phyloP scores from a whole-genome alignment of 2,888 invertebrate species.

The Aleiodes alternator region DNA sequence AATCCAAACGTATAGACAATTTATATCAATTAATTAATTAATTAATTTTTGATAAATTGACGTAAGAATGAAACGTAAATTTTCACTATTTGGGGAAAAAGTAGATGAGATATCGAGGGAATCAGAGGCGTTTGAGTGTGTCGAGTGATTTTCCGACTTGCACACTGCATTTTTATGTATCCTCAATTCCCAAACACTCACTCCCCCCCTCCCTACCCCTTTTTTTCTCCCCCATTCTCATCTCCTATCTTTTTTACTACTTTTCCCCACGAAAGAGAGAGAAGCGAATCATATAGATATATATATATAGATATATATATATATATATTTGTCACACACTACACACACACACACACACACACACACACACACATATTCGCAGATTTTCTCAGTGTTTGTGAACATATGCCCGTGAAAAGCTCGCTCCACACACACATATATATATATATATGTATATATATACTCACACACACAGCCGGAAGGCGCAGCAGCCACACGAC shows the following conservation, averaged over 20 bases:
- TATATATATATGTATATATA: too few species aligned
- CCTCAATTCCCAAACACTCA: constrained; percentile 32
- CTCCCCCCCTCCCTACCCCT: constrained; percentile 27
- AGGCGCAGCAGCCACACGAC: too few species aligned
- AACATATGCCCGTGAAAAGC: constrained; percentile 61
- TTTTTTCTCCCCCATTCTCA: constrained; percentile 40
- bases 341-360: neutral
- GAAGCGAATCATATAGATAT: too few species aligned
- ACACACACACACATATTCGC: constrained; percentile 37
- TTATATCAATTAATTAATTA: too few species aligned
- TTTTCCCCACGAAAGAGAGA: constrained; percentile 29
- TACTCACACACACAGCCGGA: constrained; percentile 50
- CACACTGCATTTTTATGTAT: constrained; percentile 34
- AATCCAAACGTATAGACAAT: too few species aligned
- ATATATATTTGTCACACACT: too few species aligned
- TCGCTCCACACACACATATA: constrained; percentile 50
- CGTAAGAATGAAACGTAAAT: neutral
- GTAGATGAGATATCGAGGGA: constrained; percentile 17
- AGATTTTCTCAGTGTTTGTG: constrained; percentile 59
- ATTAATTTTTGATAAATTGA: too few species aligned
- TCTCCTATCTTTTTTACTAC: constrained; percentile 39
- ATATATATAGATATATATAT: too few species aligned
- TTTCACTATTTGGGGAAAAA: neutral
- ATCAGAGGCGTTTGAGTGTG: constrained; percentile 52
- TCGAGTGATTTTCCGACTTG: constrained; percentile 59